Evolutionary conservation across 2,888 invertebrate genomes (phyloP), one percentile per base, ranked within the genome.

Genomic region (Deilephila elpenor): DNA sequence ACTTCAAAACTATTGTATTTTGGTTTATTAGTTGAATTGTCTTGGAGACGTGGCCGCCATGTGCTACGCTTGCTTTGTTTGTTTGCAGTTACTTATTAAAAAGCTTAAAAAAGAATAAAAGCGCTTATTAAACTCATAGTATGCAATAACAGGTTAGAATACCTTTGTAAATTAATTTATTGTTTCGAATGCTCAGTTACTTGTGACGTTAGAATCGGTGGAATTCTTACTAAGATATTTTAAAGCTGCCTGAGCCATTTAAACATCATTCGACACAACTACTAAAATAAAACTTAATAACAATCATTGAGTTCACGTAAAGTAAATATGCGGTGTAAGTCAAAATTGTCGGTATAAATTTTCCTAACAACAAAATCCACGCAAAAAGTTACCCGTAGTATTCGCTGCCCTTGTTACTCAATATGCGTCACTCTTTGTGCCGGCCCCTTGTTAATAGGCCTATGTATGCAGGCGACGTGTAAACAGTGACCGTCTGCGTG

Each of bases 1-100:
- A 71, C 76, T 75, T 77, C 76, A 76, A 76, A 74, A 61, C 74
- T 74, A 74, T 75, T 75, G 73, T 70, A 71, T 73, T 78, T 75
- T 76, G 75, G 67, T 34, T 72, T 71, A 71, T 75, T 73, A 64
- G 73, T 25, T 25, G 14, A 67, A 25, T 51, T 56, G 56, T 56
- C 19, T 5, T 14, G 51, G 60, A 17, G 14, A 60, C 60, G 60
- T 32, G 60, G 11, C 29, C 29, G 60, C 25, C 60, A 60, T 60
- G 60, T 32, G 29, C 60, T 29, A 6, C 56, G 7, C 56, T 44
- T 7, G n/a, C 14, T 44, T 5, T 6, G 56, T n/a, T 56, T n/a
- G 5, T n/a, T 5, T n/a, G 6, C 11, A 3, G n/a, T 56, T 3
- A 56, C n/a, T 56, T 56, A 11, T 44, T 11, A 44, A 11, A 44